Evolutionary conservation across 1,140 invertebrate genomes (phyloP), one percentile per base, ranked within the genome.

Genomic region (Zaprionus lachaisei): DNA sequence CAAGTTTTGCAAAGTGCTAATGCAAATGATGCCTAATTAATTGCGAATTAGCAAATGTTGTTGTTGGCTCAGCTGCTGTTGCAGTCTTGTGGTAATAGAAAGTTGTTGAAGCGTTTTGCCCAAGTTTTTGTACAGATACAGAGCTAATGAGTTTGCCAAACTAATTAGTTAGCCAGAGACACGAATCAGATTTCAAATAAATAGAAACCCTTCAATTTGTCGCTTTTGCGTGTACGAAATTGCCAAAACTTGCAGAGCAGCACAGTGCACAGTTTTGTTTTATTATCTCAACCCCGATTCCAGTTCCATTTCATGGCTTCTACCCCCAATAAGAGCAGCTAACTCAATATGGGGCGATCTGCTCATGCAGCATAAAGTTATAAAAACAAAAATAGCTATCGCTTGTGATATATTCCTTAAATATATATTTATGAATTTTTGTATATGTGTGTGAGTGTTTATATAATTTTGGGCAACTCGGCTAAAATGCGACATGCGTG

Each of bases 91-190:
- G 55, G 60, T 7, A 31, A 31, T 28, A 37, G 31, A 82, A 86
- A 86, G 67, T 86, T 86, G 66, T 78, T 73, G 28, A 31, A 31
- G 28, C 28, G 28, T 7, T 31, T 31, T 2, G 28, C 28, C 28
- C 87, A 83, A 73, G 83, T 86, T 79, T 83, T 80, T 79, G 69
- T 80, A 74, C 77, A 77, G 83, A 83, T 83, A 83, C 80, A 75
- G 83, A 89, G 84, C 80, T 86, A 87, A 87, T 82, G 80, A 82
- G 80, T 82, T 83, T 79, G 83, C 56, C 67, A 83, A 83, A 86
- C 73, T 64, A 75, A 75, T 74, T 74, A 69, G 60, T 70, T 64
- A n/a, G 28, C 56, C 67, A 49, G 28, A 28, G 15, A 61, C 37
- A n/a, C 20, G 41, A 26, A 26, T 31, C 57, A 56, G 44, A 51